Evolutionary conservation across 2,113 vertebrate species (phyloP), one percentile per base, ranked within the genome.

Genomic region (Leptocoma aspasia): DNA sequence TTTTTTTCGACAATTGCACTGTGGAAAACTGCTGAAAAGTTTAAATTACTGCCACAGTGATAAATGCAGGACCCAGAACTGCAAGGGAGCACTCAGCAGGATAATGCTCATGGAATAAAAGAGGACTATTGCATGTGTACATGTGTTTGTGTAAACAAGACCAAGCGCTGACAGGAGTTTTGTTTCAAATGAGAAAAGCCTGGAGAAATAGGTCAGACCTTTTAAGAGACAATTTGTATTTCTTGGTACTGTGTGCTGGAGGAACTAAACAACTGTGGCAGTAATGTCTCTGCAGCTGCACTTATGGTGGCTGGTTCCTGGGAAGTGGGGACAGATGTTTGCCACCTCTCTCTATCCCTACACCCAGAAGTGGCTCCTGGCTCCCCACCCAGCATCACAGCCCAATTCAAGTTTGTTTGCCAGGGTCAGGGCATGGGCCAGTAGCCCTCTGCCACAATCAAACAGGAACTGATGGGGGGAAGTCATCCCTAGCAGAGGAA

Each of bases 201-300:
- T 41, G 28, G 47, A 86, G 80, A 81, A 86, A 90, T 6, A 91
- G 80, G 64, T n/a, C 75, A 76, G 78, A 82, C 61, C 60, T 88
- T 89, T 92, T 88, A 94, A 73, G 68, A 83, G 60, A 24, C 59
- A 73, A 77, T 88, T 86, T 78, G 20, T 81, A 33, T 72, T 76
- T 81, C 82, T 42, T 69, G 59, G 64, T 90, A 39, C 57, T 13
- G 12, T 53, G 57, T 71, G 41, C 28, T 42, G 12, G 47, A 61
- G 57, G 78, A 82, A 68, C 17, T n/a, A 54, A 77, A 57, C 21
- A 79, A 45, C 77, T 26, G 22, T 15, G 50, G 39, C 66, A 35
- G 31, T 2, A n/a, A 59, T 5, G 21, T 15, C 33, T 5, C 54
- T 53, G 13, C 12, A 80, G 61, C n/a, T 64, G 76, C 63, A 37